Base-by-base conservation (phyloP, 2,888 invertebrate genomes). In the Endotricha flammealis region DNA sequence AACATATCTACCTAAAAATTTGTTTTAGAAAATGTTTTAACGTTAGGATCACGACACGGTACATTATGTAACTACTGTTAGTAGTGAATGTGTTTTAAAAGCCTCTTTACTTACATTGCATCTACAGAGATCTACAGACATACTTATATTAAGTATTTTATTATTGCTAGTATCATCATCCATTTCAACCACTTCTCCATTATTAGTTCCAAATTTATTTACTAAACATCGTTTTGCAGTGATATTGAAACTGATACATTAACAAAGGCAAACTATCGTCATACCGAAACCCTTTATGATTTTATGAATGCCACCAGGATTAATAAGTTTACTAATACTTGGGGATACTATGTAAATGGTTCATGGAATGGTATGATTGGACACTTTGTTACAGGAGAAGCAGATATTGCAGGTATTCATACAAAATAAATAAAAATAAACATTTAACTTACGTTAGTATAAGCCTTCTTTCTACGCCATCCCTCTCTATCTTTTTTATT, bases 371-470 rank as follows among this genome's bases (percentile, higher is more conserved):
- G 81, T 0, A 71, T 79, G 67, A 49, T 73, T 1, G 75, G 75
- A 3, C 55, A 67, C 30, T 36, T 80, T 8, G 36, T 41, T 2
- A 38, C 46, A 1, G 71, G 61, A 3, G 54, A 54, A 37, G 71
- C 71, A 4, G 78, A 80, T 9, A 38, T 80, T 12, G 57, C 63
- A 51, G 77, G 78, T 77, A n/a, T n/a, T n/a, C n/a, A n/a, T n/a
- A n/a, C n/a, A n/a, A n/a, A n/a, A n/a, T n/a, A n/a, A n/a, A n/a
- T n/a, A n/a, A n/a, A n/a, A n/a, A n/a, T n/a, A n/a, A n/a, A n/a
- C n/a, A n/a, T n/a, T n/a, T n/a, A n/a, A n/a, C n/a, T n/a, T n/a
- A n/a, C n/a, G n/a, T n/a, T n/a, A n/a, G n/a, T n/a, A n/a, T n/a
- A n/a, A n/a, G n/a, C n/a, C n/a, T n/a, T n/a, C n/a, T n/a, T n/a